Conservation (phyloP, 2,797 vertebrate genomes). For the Neoniphon sammara region DNA sequence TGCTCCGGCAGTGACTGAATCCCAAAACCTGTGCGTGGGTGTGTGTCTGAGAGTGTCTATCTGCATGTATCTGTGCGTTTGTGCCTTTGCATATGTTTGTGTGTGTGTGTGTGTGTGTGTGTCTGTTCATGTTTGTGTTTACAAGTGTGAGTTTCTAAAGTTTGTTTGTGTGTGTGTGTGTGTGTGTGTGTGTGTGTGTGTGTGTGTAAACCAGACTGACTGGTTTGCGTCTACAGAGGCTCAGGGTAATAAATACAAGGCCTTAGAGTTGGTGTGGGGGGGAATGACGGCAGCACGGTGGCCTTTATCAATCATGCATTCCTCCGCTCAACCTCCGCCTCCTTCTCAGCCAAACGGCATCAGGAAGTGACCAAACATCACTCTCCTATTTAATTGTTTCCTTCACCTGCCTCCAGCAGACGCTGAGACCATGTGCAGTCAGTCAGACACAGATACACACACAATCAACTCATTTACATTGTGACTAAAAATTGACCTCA, state of each 20-base stretch:
- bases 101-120: constrained; percentile 56
- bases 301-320: constrained; percentile 77
- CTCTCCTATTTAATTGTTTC: constrained; percentile 79
- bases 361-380: constrained; percentile 74
- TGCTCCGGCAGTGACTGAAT: constrained; percentile 44
- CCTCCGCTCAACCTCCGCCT: constrained; percentile 61
- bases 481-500: constrained; percentile 54
- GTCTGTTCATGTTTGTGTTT: constrained; percentile 26
- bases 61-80: constrained; percentile 9
- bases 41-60: constrained; percentile 11
- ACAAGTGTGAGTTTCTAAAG: neutral
- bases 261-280: constrained; percentile 53
- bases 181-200: constrained; percentile 64
- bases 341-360: constrained; percentile 61
- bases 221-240: constrained; percentile 71
- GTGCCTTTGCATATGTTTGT: constrained; percentile 54
- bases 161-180: constrained; percentile 2
- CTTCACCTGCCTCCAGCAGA: constrained; percentile 75
- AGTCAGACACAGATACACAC: constrained; percentile 29
- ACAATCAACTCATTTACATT: constrained; percentile 40
- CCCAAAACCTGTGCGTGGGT: constrained; percentile 18
- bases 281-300: constrained; percentile 71
- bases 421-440: constrained; percentile 49
- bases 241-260: constrained; percentile 81
- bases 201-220: constrained; percentile 76